A percentile compares a stretch with the other conserved stretches of the same genome.
phyloP scores from a whole-genome alignment of 2,113 vertebrate species.

The Indicator maculatus region DNA sequence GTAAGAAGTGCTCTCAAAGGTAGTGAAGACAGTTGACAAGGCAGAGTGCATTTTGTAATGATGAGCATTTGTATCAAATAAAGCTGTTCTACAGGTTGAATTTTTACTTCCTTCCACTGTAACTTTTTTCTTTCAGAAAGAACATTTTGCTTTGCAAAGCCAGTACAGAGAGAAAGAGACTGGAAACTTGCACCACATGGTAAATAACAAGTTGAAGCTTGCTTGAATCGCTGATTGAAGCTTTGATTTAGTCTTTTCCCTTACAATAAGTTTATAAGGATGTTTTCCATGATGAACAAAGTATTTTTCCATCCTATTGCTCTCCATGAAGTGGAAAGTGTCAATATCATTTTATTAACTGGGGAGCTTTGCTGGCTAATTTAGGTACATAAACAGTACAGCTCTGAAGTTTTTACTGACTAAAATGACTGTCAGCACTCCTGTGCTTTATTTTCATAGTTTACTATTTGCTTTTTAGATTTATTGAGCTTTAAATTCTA shows the following conservation, averaged over 20 bases:
- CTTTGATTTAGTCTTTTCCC: background rate
- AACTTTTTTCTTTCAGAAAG: slow-evolving; percentile 63
- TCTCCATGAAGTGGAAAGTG: background rate
- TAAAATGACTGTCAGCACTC: no score
- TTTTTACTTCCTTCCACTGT: slow-evolving; percentile 4
- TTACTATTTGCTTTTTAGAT: background rate
- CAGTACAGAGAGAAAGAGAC: slow-evolving; percentile 56
- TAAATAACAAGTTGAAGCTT: slow-evolving; percentile 37
- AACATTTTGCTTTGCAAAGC: slow-evolving; percentile 68
- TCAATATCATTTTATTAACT: background rate
- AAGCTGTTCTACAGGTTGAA: background rate
- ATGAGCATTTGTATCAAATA: background rate
- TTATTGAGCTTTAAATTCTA: background rate
- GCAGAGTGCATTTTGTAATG: background rate
- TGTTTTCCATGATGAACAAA: background rate
- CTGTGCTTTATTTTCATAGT: background rate
- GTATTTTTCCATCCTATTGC: background rate
- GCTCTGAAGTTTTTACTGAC: background rate
- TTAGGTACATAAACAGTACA: background rate
- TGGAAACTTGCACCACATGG: slow-evolving; percentile 55
- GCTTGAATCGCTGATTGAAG: background rate
- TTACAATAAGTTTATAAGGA: background rate
- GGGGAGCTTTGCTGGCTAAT: background rate
- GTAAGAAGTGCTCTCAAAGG: background rate
- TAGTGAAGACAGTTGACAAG: background rate